phyloP scores from a whole-genome alignment of 2,888 invertebrate genomes.

The Xylocampa areola region DNA sequence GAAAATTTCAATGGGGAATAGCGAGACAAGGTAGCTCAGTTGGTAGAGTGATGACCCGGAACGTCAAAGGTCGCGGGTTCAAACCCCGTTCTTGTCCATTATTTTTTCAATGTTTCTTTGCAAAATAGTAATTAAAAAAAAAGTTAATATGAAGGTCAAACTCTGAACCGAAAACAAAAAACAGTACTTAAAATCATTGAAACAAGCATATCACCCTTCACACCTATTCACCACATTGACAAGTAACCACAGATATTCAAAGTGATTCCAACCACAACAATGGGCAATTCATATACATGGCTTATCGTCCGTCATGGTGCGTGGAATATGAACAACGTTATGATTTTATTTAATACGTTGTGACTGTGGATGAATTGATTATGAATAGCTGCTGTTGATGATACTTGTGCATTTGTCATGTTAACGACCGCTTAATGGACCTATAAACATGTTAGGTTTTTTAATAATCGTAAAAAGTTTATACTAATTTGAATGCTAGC shows the following conservation, averaged over 20 bases:
- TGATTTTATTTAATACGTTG: constrained; percentile 36
- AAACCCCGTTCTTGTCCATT: no score
- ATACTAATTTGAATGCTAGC: no score
- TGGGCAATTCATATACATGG: constrained; percentile 33
- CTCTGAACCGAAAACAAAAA: background rate
- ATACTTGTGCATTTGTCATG: background rate
- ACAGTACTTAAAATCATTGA: no score
- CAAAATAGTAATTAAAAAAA: no score
- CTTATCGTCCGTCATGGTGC: constrained; percentile 44
- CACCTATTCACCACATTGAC: constrained; percentile 18
- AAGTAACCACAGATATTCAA: constrained; percentile 40
- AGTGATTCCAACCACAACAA: constrained; percentile 35
- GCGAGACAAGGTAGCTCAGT: no score
- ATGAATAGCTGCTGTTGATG: constrained; percentile 30
- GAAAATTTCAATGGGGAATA: no score
- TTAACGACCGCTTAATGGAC: background rate
- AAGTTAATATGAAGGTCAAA: no score
- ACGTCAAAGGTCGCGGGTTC: no score
- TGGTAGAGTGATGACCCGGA: no score
- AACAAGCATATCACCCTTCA: background rate
- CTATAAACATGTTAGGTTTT: no score
- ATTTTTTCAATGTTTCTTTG: no score
- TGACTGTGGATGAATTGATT: constrained; percentile 19
- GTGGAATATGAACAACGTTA: constrained; percentile 43
- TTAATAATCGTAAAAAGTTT: no score